Evolutionary conservation across 2,113 vertebrate genomes (phyloP).

Genomic region (Dissostichus mawsoni): DNA sequence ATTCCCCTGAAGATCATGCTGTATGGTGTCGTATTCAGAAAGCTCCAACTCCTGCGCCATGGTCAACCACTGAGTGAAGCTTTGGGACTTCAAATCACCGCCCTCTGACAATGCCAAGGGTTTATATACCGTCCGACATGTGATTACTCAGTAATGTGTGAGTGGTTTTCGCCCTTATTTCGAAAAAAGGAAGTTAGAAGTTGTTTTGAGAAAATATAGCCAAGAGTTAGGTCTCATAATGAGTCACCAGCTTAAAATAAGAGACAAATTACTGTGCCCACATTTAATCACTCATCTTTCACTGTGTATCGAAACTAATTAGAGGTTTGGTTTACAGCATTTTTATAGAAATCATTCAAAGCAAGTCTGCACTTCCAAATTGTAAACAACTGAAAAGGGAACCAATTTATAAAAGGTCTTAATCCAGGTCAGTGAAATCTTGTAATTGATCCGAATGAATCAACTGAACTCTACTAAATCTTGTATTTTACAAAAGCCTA

Average conservation of each 20-base stretch:
- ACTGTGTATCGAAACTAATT: not conserved
- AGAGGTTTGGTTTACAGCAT: not conserved
- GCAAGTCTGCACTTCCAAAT: not conserved
- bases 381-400: slow-evolving; percentile 3
- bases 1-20: fast-evolving
- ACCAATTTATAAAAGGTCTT: not conserved
- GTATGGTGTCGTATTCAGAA: not conserved
- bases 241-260: not conserved
- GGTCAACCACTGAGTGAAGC: not conserved
- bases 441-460: not conserved
- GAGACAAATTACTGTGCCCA: not conserved
- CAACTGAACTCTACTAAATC: not conserved
- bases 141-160: not conserved
- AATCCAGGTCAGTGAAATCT: slow-evolving; percentile 10
- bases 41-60: slow-evolving; percentile 48
- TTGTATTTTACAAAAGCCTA: not conserved
- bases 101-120: not conserved
- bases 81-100: not conserved
- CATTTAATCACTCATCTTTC: slow-evolving; percentile 8
- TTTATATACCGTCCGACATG: fast-evolving
- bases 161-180: fast-evolving
- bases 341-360: not conserved
- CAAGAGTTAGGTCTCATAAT: not conserved
- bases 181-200: not conserved
- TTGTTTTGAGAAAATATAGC: not conserved